Base-by-base conservation (phyloP, 2,797 vertebrate species). In the Trematomus bernacchii region DNA sequence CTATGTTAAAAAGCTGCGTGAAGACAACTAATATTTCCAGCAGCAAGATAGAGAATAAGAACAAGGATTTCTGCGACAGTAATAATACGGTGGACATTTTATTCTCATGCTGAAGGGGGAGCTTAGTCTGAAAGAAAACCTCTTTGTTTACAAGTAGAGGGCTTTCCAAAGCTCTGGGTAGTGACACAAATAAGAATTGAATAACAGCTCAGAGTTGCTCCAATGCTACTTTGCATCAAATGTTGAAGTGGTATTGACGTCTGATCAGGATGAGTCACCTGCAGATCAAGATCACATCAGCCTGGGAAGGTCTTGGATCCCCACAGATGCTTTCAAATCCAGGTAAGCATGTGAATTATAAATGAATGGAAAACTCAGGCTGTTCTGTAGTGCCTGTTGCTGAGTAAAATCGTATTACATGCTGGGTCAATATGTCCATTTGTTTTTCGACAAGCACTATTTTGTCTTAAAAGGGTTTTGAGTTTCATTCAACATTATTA, bases 21-120 rank as follows among this genome's bases (percentile, higher is more conserved):
- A 47, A 71, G 52, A 76, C 21, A 19, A 77, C 23, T 66, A 33
- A 59, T 64, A 58, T 73, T 79, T 64, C 64, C 60, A 66, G n/a
- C 14, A 61, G 66, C 2, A 0, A 53, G 50, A 57, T 11, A 21
- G 65, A 53, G 51, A 54, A 71, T 73, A 23, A 54, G 46, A 67
- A 53, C 60, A 51, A 19, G 27, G 23, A 47, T 40, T 73, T 23
- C 51, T 51, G 42, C n/a, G 6, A 44, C 19, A 51, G 54, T 44
- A 40, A 57, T 51, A 53, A 48, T 40, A 15, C 19, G 44, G 54
- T 58, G 67, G 33, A 14, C 42, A 23, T 67, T 63, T 55, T 57
- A 46, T 48, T 61, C 61, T 72, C 52, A 46, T 60, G 50, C 40
- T 61, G 44, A 71, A 71, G 30, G 47, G 14, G 44, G 16, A 61